These are phyloP conservation scores for Epizoanthus scotinus DNA, from an alignment of 92 coral and sea anemone genomes.

Conservation along the genomic window DNA sequence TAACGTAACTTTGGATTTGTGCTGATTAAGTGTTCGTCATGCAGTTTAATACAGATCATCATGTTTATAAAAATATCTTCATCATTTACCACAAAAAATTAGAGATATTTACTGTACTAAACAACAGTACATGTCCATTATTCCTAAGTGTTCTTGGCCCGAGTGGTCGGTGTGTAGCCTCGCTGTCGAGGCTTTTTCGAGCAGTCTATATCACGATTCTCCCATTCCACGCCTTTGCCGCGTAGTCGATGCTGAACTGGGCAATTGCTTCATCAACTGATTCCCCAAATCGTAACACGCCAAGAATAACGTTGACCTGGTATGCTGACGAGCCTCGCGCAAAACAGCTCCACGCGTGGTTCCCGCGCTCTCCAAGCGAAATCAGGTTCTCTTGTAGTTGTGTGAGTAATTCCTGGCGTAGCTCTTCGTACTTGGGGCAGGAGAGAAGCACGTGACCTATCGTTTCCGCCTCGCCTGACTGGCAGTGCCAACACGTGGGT, in stretches of 20 bases:
- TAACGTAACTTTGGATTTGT: too few relatives aligned
- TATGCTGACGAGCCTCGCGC: conserved; percentile 50
- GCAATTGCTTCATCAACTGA: conserved; percentile 75
- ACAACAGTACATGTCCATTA: background rate
- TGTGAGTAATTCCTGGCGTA: conserved; percentile 60
- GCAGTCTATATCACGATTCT: conserved; percentile 69
- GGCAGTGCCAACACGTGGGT: conserved; percentile 84
- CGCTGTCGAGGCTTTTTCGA: background rate
- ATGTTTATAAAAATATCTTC: too few relatives aligned
- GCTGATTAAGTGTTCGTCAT: too few relatives aligned
- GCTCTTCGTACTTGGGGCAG: conserved; percentile 76
- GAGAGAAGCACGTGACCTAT: conserved; percentile 82
- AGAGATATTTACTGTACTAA: too few relatives aligned
- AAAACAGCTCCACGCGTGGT: conserved; percentile 76
- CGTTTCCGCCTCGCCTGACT: conserved; percentile 75
- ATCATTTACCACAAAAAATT: too few relatives aligned
- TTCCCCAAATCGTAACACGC: conserved; percentile 76
- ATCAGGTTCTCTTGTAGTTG: conserved; percentile 70
- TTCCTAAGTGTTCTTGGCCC: too few relatives aligned
- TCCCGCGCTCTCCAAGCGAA: conserved; percentile 80
- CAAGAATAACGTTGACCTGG: conserved; percentile 74
- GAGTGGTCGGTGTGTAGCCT: background rate
- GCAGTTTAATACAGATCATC: too few relatives aligned
- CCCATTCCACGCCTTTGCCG: conserved; percentile 91
- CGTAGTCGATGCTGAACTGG: conserved; percentile 76